Percentiles rank a stretch among this genome's conserved stretches.
phyloP scores from a whole-genome alignment of 1,140 invertebrate species.

The Trachelipus rathkii region DNA sequence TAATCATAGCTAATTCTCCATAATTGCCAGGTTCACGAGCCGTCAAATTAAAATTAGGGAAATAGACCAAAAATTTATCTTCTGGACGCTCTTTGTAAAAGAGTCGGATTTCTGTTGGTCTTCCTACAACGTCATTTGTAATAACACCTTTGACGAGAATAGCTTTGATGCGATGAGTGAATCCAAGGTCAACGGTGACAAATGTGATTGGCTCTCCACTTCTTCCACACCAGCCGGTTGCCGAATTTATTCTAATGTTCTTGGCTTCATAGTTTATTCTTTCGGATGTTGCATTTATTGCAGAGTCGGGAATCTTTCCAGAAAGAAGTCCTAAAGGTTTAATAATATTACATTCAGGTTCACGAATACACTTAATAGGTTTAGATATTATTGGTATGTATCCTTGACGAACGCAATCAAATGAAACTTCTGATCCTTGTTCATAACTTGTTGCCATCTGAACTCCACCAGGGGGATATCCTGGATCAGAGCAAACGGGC shows the following conservation, averaged over 20 bases:
- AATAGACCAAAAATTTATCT: conserved; percentile 93
- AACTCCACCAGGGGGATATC: conserved; percentile 82
- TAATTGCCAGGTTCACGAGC: conserved; percentile 90
- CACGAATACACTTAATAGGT: conserved; percentile 82
- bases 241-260: conserved; percentile 84
- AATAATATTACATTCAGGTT: conserved; percentile 90
- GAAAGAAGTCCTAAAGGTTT: conserved; percentile 85
- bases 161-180: conserved; percentile 78
- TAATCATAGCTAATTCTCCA: conserved; percentile 91
- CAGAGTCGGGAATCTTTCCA: conserved; percentile 85
- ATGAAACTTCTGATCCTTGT: conserved; percentile 65
- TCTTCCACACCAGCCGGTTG: conserved; percentile 91
- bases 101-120: conserved; percentile 90
- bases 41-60: conserved; percentile 90
- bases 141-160: conserved; percentile 87
- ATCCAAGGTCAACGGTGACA: conserved; percentile 87
- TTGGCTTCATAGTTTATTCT: conserved; percentile 83
- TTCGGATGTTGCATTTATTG: conserved; percentile 93
- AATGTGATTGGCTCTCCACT: conserved; percentile 88
- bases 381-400: conserved; percentile 87
- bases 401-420: conserved; percentile 82
- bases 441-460: conserved; percentile 88
- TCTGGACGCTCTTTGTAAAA: conserved; percentile 91
- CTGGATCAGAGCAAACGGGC: conserved; percentile 91
- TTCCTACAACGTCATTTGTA: conserved; percentile 87